Base-by-base conservation (phyloP, 2,888 invertebrate species). In the Nomada lathburiana region DNA sequence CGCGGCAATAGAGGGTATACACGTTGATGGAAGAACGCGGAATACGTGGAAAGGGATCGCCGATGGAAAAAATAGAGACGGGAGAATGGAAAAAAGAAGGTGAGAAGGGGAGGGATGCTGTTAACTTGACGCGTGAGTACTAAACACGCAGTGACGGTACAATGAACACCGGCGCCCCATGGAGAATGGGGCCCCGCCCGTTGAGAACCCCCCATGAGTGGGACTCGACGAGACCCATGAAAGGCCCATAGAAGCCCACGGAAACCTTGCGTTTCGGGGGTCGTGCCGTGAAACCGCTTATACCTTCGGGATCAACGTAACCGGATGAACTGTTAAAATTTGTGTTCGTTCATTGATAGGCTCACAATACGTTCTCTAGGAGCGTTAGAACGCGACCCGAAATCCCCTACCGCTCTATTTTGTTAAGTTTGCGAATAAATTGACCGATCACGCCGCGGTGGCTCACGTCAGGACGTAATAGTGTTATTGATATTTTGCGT, bases 41-140 rank as follows among this genome's bases (percentile, higher is more conserved):
- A 50, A 55, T 29, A 42, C 23, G 42, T 52, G 42, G 64, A 57
- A 60, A 62, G 52, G 47, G 77, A 80, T 68, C 23, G 52, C 23
- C 42, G 59, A 62, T 50, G 42, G 69, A 26, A 42, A 53, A 44
- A 23, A 23, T n/a, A 52, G 50, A 11, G 16, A 16, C 1, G 9
- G 26, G 69, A 60, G 47, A 50, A 50, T 59, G 47, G 47, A 44
- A 44, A 64, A 70, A 80, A 76, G 80, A 75, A 83, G 79, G 72
- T 55, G 74, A 74, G 63, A 80, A 81, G 77, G 64, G 78, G 82
- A 82, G 87, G 86, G 88, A 85, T 86, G 89, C 88, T 90, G 90
- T 90, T 91, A 90, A 90, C 87, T 86, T 88, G 89, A 89, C 91
- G 89, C 86, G 89, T 88, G 90, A 90, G 89, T 90, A 77, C 89